A percentile compares a stretch with the other conserved stretches of the same genome.
These are phyloP conservation scores for Myotis davidii DNA, from an alignment of 2,113 vertebrate genomes.

Conservation along the genomic window DNA sequence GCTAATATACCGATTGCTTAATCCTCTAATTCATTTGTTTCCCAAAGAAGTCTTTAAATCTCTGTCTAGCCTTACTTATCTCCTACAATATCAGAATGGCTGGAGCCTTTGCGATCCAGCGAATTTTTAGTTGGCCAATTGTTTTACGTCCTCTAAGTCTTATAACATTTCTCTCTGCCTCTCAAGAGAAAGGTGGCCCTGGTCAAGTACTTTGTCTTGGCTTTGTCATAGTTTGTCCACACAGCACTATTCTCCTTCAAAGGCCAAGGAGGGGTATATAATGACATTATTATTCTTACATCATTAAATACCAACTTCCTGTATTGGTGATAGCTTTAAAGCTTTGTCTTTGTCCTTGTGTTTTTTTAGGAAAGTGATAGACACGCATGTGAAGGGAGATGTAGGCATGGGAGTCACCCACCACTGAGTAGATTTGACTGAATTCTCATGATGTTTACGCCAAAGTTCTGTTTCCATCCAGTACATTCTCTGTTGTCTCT, in stretches of 20 bases:
- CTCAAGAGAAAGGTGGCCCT: neutral
- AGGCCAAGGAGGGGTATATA: neutral
- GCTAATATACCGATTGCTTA: slow-evolving; percentile 15
- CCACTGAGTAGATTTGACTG: neutral
- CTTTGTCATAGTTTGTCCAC: neutral
- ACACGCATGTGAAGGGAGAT: neutral
- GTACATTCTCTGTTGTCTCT: neutral
- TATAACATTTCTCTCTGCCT: neutral
- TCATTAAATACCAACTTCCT: neutral
- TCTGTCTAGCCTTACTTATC: neutral
- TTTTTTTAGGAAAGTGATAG: neutral
- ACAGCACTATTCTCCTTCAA: neutral
- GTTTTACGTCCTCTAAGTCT: neutral
- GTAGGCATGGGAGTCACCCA: neutral
- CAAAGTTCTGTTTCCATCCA: neutral
- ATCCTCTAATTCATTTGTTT: slow-evolving; percentile 42
- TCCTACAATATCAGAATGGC: neutral
- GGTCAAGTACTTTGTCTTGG: neutral
- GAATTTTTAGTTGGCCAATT: neutral
- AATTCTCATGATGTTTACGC: neutral
- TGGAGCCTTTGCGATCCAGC: neutral
- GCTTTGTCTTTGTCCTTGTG: neutral
- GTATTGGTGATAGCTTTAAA: neutral
- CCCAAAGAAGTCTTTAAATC: slow-evolving; percentile 14
- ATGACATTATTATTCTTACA: neutral